phyloP scores from a whole-genome alignment of 2,888 invertebrate genomes.

The Yponomeuta malinellus region DNA sequence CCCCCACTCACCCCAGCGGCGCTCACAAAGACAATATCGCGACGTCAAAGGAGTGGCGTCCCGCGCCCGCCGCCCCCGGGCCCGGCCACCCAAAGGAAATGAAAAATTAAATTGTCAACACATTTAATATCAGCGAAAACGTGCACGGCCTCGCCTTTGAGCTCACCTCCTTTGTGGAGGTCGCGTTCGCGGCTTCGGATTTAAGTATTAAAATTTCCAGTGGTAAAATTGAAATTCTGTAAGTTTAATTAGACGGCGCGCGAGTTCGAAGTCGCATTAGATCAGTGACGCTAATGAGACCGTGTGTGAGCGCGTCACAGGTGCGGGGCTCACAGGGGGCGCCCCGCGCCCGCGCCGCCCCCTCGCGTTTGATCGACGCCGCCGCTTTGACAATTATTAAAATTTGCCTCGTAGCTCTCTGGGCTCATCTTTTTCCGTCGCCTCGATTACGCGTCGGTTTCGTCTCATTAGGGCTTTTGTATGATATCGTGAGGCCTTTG shows the following conservation, averaged over 20 bases:
- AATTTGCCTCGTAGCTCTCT: slow-evolving; percentile 75
- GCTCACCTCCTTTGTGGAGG: slow-evolving; percentile 63
- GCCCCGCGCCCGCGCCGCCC: slow-evolving; percentile 30
- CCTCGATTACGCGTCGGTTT: slow-evolving; percentile 75
- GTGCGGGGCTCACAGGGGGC: slow-evolving; percentile 31
- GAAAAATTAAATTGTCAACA: slow-evolving; percentile 77
- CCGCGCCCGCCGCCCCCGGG: slow-evolving; percentile 43
- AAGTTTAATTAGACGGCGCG: slow-evolving; percentile 69
- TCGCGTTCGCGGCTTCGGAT: slow-evolving; percentile 53
- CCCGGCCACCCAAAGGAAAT: slow-evolving; percentile 67
- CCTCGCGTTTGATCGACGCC: slow-evolving; percentile 73
- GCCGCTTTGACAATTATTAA: slow-evolving; percentile 78
- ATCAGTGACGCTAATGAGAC: slow-evolving; percentile 73
- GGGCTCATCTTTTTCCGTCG: slow-evolving; percentile 75
- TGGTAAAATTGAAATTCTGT: slow-evolving; percentile 72
- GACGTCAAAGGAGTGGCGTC: slow-evolving; percentile 71
- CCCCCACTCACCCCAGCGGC: slow-evolving; percentile 65
- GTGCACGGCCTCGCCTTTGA: slow-evolving; percentile 72
- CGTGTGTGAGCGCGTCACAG: slow-evolving; percentile 63
- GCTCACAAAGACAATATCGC: slow-evolving; percentile 76
- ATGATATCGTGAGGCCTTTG: slow-evolving; percentile 71
- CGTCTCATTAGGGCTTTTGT: slow-evolving; percentile 76
- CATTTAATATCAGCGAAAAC: slow-evolving; percentile 77
- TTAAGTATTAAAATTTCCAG: slow-evolving; percentile 71
- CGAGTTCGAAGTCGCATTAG: slow-evolving; percentile 68